Evolutionary conservation across 1,140 invertebrate genomes (phyloP).

Genomic region (Halotydeus destructor): DNA sequence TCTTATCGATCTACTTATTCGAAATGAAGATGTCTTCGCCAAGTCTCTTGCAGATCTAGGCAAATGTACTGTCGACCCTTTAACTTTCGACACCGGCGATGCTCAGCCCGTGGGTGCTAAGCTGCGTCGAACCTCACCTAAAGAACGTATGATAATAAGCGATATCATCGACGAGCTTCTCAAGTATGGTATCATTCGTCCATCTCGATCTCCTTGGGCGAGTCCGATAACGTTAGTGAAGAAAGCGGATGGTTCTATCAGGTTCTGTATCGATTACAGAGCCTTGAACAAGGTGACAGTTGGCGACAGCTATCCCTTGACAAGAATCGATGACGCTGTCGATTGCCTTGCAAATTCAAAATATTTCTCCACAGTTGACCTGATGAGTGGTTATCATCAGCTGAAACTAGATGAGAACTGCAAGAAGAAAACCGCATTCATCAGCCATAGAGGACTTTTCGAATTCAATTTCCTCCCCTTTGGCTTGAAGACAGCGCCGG

Average conservation of each 20-base stretch:
- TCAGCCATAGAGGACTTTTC: conserved; percentile 22
- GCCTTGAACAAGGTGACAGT: conserved; percentile 21
- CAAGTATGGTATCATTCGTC: conserved; percentile 20
- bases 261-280: conserved; percentile 22
- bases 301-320: conserved; percentile 19
- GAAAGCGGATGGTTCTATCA: conserved; percentile 17
- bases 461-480: conserved; percentile 26
- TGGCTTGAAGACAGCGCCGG: conserved; percentile 24
- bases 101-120: too few species aligned
- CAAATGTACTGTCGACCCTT: too few species aligned
- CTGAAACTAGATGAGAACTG: conserved; percentile 20
- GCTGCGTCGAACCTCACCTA: too few species aligned
- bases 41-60: too few species aligned
- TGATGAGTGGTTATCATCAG: conserved; percentile 22
- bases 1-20: too few species aligned
- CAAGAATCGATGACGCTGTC: conserved; percentile 15
- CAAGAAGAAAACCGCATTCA: conserved; percentile 26
- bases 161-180: too few species aligned
- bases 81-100: too few species aligned
- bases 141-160: background rate
- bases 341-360: background rate
- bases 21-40: too few species aligned
- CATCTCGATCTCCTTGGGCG: conserved; percentile 24
- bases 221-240: conserved; percentile 19
- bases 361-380: conserved; percentile 10